A percentile compares a stretch with the other conserved stretches of the same genome.
phyloP scores from a whole-genome alignment of 2,113 vertebrate genomes.

The Cervus canadensis region DNA sequence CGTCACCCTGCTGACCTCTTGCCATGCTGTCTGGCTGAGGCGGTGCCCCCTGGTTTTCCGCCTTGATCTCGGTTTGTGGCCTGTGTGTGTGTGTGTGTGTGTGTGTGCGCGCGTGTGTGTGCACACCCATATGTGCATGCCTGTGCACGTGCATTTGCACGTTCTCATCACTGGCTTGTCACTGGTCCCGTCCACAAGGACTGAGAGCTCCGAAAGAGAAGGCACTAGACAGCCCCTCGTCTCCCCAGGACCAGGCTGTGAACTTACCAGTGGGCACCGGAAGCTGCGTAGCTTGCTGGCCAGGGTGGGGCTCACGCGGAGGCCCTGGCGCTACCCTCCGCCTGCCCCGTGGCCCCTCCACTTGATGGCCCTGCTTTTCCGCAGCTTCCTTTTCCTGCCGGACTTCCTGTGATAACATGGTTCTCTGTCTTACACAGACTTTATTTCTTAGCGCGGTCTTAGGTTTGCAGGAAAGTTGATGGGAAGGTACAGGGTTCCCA shows the following conservation, averaged over 20 bases:
- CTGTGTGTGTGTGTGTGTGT: background rate
- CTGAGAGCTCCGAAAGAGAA: no score
- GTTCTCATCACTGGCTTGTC: background rate
- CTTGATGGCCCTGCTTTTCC: background rate
- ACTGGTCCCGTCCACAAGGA: background rate
- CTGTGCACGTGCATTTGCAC: fast-evolving
- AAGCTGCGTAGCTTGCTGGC: background rate
- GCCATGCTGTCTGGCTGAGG: background rate
- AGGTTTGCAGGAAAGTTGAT: background rate
- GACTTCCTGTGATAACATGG: no score
- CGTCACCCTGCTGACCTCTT: fast-evolving
- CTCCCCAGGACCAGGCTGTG: background rate
- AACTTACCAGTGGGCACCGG: background rate
- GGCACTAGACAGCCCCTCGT: fast-evolving
- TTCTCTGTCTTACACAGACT: background rate
- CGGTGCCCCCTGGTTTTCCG: background rate
- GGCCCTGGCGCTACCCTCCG: background rate
- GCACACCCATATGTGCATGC: fast-evolving
- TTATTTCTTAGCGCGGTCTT: background rate
- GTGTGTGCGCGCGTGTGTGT: fast-evolving
- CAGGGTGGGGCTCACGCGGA: fast-evolving
- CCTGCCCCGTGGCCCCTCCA: background rate
- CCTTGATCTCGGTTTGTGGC: background rate
- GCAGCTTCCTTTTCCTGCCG: background rate
- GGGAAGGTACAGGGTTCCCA: background rate